Evolutionary conservation across 1,140 invertebrate genomes (phyloP), one percentile per base, ranked within the genome.

Genomic region (Forficula auricularia): DNA sequence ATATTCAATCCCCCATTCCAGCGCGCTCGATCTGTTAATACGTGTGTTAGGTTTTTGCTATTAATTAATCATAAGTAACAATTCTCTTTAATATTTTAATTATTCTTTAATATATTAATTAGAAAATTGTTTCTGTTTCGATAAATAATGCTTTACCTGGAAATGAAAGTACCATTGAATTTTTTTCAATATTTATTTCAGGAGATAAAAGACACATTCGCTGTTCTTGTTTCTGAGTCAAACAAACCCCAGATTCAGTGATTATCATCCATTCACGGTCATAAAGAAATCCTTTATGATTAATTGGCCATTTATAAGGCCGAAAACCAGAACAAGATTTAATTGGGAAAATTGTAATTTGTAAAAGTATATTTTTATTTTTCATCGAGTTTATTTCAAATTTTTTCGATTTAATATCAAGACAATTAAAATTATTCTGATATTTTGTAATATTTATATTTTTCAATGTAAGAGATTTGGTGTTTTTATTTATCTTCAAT

Each of bases 231-330:
- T 96, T 95, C 60, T 95, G 89, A 19, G 85, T 92, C 12, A 96
- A 56, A 44, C 79, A 80, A 33, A 80, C 70, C 16, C 88, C 88
- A 53, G 71, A 66, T 12, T 67, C 60, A 49, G 76, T 82, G 1
- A 90, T 67, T 44, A 97, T 79, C 80, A 94, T 87, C 88, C 88
- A 96, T 53, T 83, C 71, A 51, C 91, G 68, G 60, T 97, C 92
- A 59, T 82, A 92, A 53, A 79, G 63, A 13, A 97, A 65, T 1
- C 90, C 90, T 52, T 71, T 75, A 0, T 55, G 47, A 16, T 72
- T 74, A 22, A 92, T 59, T 30, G 65, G 63, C 87, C 89, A 94
- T n/a, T 60, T 61, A 42, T 63, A 50, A 36, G 85, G 65, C 58
- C 77, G 69, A 49, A 80, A 81, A 27, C 77, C 73, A 2, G 70